Evolutionary conservation across 1,140 invertebrate species (phyloP).

Genomic region (Heliconius hermathena): DNA sequence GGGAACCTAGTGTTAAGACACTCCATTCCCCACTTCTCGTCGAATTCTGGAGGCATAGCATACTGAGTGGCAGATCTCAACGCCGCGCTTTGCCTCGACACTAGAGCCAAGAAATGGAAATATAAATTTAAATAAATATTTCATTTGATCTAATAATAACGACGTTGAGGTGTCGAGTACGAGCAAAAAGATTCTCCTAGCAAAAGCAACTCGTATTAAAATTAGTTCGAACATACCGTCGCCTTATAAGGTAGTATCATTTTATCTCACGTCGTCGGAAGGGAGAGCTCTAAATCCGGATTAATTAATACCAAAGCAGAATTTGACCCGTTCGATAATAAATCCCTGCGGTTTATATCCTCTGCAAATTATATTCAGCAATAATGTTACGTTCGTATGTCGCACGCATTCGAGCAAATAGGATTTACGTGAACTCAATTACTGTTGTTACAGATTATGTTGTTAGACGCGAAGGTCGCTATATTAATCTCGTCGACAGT

Average conservation of each 20-base stretch:
- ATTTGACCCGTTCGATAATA: slow-evolving; percentile 45
- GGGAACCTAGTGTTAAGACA: too few relatives aligned
- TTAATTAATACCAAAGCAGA: slow-evolving; percentile 43
- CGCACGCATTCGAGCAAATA: slow-evolving; percentile 40
- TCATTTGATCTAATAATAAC: not conserved
- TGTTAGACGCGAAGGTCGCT: slow-evolving; percentile 19
- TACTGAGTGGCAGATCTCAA: too few relatives aligned
- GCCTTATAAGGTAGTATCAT: slow-evolving; percentile 17
- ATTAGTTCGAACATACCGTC: slow-evolving; percentile 21
- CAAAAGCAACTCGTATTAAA: slow-evolving; percentile 19
- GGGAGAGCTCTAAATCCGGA: slow-evolving; percentile 36
- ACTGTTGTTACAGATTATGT: slow-evolving; percentile 41
- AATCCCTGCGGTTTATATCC: slow-evolving; percentile 47
- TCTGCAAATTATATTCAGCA: slow-evolving; percentile 38
- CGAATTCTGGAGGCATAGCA: too few relatives aligned
- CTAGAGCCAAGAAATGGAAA: too few relatives aligned
- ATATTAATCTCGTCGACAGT: not conserved
- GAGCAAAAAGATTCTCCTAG: not conserved
- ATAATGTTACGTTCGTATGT: slow-evolving; percentile 39
- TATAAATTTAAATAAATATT: too few relatives aligned
- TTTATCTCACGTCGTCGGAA: slow-evolving; percentile 40
- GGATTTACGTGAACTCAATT: slow-evolving; percentile 42
- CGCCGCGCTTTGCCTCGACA: too few relatives aligned
- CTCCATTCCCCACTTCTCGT: too few relatives aligned
- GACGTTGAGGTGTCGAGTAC: not conserved